These are phyloP conservation scores for Drosophila engyochracea DNA, from an alignment of 2,888 invertebrate species.

Conservation along the genomic window DNA sequence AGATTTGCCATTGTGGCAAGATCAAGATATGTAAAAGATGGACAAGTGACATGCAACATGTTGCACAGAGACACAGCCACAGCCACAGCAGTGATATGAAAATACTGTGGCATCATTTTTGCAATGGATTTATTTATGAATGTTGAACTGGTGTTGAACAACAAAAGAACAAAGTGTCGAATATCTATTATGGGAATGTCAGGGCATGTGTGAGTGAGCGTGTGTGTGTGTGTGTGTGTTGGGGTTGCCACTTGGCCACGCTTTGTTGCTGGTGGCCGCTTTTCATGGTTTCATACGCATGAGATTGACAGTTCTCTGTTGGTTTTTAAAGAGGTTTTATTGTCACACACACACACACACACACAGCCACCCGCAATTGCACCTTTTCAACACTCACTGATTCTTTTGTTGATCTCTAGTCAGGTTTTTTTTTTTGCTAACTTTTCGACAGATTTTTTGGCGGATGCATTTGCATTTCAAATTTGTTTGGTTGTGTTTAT, in stretches of 20 bases:
- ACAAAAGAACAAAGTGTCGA: constrained; percentile 55
- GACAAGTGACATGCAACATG: constrained; percentile 47
- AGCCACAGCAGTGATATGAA: constrained; percentile 11
- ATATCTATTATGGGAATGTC: constrained; percentile 41
- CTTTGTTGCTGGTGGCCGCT: constrained; percentile 47
- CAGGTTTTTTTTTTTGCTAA: constrained; percentile 12
- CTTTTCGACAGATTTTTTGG: constrained; percentile 64
- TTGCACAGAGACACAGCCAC: constrained; percentile 17
- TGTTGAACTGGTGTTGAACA: constrained; percentile 16
- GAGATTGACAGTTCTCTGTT: constrained; percentile 77
- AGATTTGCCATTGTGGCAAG: constrained; percentile 62
- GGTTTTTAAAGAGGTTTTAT: constrained; percentile 27
- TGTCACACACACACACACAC: constrained; percentile 32
- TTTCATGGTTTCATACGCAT: constrained; percentile 82
- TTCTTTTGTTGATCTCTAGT: constrained; percentile 70
- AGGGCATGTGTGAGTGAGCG: neutral
- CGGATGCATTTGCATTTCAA: constrained; percentile 78
- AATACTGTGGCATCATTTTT: constrained; percentile 30
- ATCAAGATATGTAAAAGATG: constrained; percentile 63
- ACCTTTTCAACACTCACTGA: constrained; percentile 64
- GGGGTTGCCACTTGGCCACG: constrained; percentile 43
- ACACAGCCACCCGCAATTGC: constrained; percentile 39
- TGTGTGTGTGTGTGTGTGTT: constrained; percentile 16
- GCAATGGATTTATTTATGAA: constrained; percentile 13
- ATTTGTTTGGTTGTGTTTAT: constrained; percentile 48